Evolutionary conservation across 1,140 invertebrate species (phyloP).

Genomic region (Caerostris extrusa): DNA sequence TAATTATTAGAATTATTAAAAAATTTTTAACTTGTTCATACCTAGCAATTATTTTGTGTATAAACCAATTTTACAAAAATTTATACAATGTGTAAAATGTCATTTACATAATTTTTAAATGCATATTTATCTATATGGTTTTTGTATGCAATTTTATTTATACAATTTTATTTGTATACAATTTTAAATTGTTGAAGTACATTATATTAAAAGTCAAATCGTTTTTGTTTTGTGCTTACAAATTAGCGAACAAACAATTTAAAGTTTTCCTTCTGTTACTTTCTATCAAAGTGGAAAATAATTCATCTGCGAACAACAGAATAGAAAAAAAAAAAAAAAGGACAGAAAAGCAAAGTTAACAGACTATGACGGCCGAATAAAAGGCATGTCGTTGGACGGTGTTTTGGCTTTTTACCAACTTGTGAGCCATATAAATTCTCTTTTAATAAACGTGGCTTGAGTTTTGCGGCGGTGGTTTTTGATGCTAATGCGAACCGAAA

Average conservation of each 20-base stretch:
- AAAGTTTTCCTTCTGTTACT: not conserved
- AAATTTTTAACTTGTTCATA: too few species aligned
- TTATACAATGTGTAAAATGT: too few species aligned
- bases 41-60: too few species aligned
- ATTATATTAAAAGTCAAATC: too few species aligned
- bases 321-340: not conserved
- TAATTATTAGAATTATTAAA: too few species aligned
- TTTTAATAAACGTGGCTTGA: slow-evolving; percentile 29
- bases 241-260: not conserved
- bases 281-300: not conserved
- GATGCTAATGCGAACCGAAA: slow-evolving; percentile 40
- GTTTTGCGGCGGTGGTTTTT: slow-evolving; percentile 10
- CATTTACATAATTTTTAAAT: too few species aligned
- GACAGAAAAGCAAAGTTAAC: not conserved
- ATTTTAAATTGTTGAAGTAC: too few species aligned
- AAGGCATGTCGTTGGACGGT: not conserved
- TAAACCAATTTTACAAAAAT: too few species aligned
- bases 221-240: not conserved
- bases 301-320: not conserved
- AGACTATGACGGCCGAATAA: not conserved
- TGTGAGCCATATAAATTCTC: slow-evolving; percentile 38
- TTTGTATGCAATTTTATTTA: too few species aligned
- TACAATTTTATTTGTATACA: too few species aligned
- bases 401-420: slow-evolving; percentile 7
- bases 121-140: too few species aligned